Evolutionary conservation across 2,888 invertebrate species (phyloP), one percentile per base, ranked within the genome.

Genomic region (Hypomecis punctinalis): DNA sequence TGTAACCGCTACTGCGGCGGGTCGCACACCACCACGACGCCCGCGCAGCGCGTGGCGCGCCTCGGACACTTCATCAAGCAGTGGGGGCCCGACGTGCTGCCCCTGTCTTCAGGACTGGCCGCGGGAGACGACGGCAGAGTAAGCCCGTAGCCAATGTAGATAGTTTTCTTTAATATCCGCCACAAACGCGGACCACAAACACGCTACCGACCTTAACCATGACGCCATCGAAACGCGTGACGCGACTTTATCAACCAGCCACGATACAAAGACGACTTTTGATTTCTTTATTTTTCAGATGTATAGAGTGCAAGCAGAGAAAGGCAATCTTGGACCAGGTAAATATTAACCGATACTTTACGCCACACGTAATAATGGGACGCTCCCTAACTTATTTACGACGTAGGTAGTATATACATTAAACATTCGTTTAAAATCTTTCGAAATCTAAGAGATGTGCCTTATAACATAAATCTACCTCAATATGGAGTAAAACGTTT

Each of bases 1-100:
- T 95, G 95, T 81, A 96, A 95, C 83, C 95, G 97, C 0, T 97
- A 96, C 82, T 96, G 96, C 71, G 97, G 97, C 36, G 97, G 97
- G 0, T 95, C 95, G 63, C 97, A 97, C 82, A 97, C 97, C 0
- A 87, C 94, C 9, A 95, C 96, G 13, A 96, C 95, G 0, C 94
- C 96, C 0, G 94, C 95, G 66, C 96, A 96, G 79, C 94, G 96
- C 68, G 94, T 96, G n/a, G 93, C 94, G 8, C 88, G 95, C 7
- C 79, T 94, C 52, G 95, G 95, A 0, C 95, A 96, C 83, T 95
- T 95, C 83, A 81, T 95, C 63, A 94, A 93, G 74, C 95, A 95
- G 75, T 95, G 95, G 95, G 95, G 95, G 0, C 95, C 95, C 0
- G 94, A 95, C 75, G 93, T 93, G 43, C 78, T 94, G 64, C 94